Conservation (phyloP, 2,888 invertebrate genomes). For the Drosophila pegasa region DNA sequence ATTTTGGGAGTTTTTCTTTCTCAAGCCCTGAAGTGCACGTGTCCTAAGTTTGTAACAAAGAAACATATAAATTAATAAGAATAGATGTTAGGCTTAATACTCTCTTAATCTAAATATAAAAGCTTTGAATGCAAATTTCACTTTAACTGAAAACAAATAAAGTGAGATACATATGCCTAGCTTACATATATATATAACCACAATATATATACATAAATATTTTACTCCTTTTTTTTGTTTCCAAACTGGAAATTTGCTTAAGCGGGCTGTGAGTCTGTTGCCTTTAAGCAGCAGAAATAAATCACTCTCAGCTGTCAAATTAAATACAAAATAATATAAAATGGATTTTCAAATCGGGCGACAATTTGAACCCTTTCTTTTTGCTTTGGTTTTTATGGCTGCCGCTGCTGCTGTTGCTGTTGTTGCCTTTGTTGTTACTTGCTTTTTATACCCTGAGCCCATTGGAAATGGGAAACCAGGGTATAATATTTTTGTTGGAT, state of each 20-base stretch:
- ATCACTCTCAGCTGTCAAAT: conserved; percentile 50
- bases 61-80: too few species aligned
- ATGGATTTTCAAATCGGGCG: conserved; percentile 49
- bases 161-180: neutral
- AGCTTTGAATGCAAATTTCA: neutral
- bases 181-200: neutral
- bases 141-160: conserved; percentile 1
- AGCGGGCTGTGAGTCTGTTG: conserved; percentile 1
- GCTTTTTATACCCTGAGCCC: too few species aligned
- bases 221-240: too few species aligned
- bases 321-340: conserved; percentile 45
- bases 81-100: too few species aligned
- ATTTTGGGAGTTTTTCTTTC: too few species aligned
- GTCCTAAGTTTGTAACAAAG: too few species aligned
- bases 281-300: conserved; percentile 20
- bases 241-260: conserved; percentile 10
- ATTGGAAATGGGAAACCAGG: too few species aligned
- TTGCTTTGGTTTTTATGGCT: neutral
- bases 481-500: too few species aligned
- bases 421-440: neutral
- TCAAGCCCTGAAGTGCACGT: too few species aligned
- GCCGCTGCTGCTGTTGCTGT: neutral
- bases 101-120: neutral
- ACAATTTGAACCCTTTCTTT: conserved; percentile 41
- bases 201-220: neutral